Base-by-base conservation (phyloP, 92 coral and sea anemone genomes). In the Micromussa lordhowensis region DNA sequence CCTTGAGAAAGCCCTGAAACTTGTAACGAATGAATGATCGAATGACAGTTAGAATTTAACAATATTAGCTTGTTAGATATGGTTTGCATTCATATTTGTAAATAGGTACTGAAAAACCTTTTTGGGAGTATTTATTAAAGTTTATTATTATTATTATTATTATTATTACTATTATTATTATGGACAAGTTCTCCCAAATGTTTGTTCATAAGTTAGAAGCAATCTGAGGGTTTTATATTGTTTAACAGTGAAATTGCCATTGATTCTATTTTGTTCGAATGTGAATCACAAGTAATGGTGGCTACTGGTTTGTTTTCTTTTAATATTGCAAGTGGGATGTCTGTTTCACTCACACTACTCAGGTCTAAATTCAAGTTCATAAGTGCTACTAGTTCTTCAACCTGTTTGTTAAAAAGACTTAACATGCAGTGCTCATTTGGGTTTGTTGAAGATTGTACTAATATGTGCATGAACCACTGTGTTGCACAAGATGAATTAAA, bases 361-460 rank as follows among this genome's bases (percentile, higher is more conserved):
- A 81, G 75, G 61, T 81, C 28, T 66, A 64, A 81, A 66, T 81
- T 38, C 61, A 81, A 81, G 49, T 81, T 44, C 36, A 81, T 35
- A 66, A 63, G 75, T 36, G 85, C 13, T 81, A 81, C 48, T 32
- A 92, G 90, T 70, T 88, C 89, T 68, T 92, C 71, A 40, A 84
- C 92, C 76, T 92, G 91, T 83, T 88, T 87, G 85, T 92, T 85
- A 68, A 79, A 92, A 79, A 92, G 87, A 29, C 61, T 77, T 68
- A 89, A 77, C 66, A 77, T 64, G 72, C 64, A 78, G 80, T 58
- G 78, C 49, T 92, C 91, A 85, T 70, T 31, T 78, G 87, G 92
- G 58, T 89, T 78, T 32, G 84, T 80, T 74, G 89, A 70, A 70
- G 87, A 68, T 61, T 92, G 94, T 75, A 92, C 88, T 30, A 88